Evolutionary conservation across 2,888 invertebrate genomes (phyloP).

Genomic region (Noctua janthina): DNA sequence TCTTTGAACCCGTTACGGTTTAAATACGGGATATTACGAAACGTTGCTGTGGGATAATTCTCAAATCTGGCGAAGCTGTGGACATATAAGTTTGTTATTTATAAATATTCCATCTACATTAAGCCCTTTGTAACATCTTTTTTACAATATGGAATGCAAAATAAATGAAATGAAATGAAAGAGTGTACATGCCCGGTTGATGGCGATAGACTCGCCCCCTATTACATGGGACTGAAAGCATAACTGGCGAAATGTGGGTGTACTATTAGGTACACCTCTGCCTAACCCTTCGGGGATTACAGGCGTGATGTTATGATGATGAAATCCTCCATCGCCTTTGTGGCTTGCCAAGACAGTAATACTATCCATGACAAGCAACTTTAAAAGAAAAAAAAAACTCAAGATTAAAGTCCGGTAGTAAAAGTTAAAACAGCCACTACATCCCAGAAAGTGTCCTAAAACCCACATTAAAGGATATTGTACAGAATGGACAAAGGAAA

Average conservation of each 20-base stretch:
- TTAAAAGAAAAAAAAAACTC: neutral
- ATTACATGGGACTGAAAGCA: too few species aligned
- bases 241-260: too few species aligned
- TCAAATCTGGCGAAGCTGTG: neutral
- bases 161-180: too few species aligned
- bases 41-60: neutral
- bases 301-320: too few species aligned
- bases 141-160: too few species aligned
- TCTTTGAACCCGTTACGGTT: neutral
- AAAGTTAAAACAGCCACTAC: conserved; percentile 34
- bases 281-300: too few species aligned
- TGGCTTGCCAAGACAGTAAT: neutral
- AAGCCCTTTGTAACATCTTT: too few species aligned
- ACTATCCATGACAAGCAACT: neutral
- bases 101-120: neutral
- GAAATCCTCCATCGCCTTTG: neutral
- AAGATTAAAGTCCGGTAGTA: conserved; percentile 27
- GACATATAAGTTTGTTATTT: neutral
- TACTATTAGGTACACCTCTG: too few species aligned
- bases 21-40: neutral
- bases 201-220: too few species aligned
- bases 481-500: conserved; percentile 46
- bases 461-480: conserved; percentile 40
- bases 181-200: too few species aligned
- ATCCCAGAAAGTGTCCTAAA: conserved; percentile 36